Evolutionary conservation across 1,140 invertebrate species (phyloP).

Genomic region (Drosophila carrolli): DNA sequence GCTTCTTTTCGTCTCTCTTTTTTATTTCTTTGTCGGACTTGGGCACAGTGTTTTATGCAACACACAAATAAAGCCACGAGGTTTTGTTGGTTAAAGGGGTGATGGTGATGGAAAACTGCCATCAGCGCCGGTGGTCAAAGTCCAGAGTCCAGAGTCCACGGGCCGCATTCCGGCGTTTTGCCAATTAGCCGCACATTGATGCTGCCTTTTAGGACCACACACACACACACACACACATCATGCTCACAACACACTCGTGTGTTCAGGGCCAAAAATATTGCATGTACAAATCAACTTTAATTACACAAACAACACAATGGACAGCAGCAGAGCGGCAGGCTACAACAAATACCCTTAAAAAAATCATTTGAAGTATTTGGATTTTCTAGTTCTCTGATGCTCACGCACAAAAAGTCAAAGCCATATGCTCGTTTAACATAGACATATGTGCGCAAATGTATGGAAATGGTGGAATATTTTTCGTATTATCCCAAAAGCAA

Average conservation of each 20-base stretch:
- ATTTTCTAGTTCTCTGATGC: conserved; percentile 15
- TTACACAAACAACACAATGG: conserved; percentile 52
- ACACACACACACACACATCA: conserved; percentile 5
- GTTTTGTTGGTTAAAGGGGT: conserved; percentile 5
- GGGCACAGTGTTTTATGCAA: conserved; percentile 58
- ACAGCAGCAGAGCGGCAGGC: background rate
- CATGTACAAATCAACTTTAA: conserved; percentile 65
- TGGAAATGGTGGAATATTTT: conserved; percentile 15
- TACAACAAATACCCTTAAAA: conserved; percentile 17
- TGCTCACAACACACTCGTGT: conserved; percentile 3
- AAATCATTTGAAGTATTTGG: conserved; percentile 35
- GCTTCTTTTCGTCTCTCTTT: background rate
- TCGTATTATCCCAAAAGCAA: conserved; percentile 43
- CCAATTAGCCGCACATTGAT: conserved; percentile 60
- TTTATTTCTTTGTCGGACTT: conserved; percentile 24
- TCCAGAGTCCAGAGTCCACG: conserved; percentile 24
- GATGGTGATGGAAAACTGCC: conserved; percentile 24
- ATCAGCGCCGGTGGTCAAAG: conserved; percentile 18
- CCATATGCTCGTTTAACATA: conserved; percentile 10
- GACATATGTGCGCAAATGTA: conserved; percentile 10
- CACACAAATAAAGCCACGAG: conserved; percentile 38
- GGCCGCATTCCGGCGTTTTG: conserved; percentile 42
- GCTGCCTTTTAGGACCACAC: conserved; percentile 43
- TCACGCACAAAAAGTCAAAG: conserved; percentile 24
- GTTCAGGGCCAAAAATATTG: conserved; percentile 51